Evolutionary conservation across 2,797 vertebrate species (phyloP).

Genomic region (Lithobates pipiens): DNA sequence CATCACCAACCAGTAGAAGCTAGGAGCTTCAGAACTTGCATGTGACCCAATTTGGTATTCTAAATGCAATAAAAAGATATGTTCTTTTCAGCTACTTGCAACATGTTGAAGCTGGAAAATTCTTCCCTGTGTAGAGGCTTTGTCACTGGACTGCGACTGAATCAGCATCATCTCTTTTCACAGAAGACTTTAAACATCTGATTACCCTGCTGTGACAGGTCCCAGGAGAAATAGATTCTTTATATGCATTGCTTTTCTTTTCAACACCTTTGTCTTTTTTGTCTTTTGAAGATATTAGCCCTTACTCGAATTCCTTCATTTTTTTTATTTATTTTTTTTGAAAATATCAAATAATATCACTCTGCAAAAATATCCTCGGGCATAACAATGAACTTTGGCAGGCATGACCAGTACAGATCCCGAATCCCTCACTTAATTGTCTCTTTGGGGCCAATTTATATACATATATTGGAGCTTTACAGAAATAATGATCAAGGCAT

Average conservation of each 20-base stretch:
- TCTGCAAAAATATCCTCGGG: constrained; percentile 45
- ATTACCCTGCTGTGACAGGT: constrained; percentile 57
- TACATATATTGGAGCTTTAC: constrained; percentile 40
- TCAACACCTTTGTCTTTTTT: constrained; percentile 39
- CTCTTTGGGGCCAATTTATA: constrained; percentile 50
- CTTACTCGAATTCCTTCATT: constrained; percentile 29
- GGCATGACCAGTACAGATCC: constrained; percentile 22
- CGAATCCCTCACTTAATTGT: constrained; percentile 33
- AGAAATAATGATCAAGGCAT: constrained; percentile 39
- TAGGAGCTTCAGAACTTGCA: background rate
- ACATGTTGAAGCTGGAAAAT: constrained; percentile 34
- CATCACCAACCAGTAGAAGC: background rate
- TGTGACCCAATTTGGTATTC: background rate
- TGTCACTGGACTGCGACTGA: constrained; percentile 31
- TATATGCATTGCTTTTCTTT: constrained; percentile 53
- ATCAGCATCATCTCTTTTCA: constrained; percentile 48
- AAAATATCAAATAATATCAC: constrained; percentile 48
- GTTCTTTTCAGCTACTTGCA: constrained; percentile 16
- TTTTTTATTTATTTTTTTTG: constrained; percentile 10
- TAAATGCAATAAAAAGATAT: constrained; percentile 2
- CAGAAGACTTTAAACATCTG: constrained; percentile 50
- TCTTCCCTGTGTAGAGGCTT: constrained; percentile 31
- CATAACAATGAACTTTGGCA: constrained; percentile 47
- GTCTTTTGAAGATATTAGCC: constrained; percentile 33
- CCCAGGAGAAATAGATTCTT: constrained; percentile 49